Evolutionary conservation across 2,888 invertebrate species (phyloP), one percentile per base, ranked within the genome.

Genomic region (Pyralis farinalis): DNA sequence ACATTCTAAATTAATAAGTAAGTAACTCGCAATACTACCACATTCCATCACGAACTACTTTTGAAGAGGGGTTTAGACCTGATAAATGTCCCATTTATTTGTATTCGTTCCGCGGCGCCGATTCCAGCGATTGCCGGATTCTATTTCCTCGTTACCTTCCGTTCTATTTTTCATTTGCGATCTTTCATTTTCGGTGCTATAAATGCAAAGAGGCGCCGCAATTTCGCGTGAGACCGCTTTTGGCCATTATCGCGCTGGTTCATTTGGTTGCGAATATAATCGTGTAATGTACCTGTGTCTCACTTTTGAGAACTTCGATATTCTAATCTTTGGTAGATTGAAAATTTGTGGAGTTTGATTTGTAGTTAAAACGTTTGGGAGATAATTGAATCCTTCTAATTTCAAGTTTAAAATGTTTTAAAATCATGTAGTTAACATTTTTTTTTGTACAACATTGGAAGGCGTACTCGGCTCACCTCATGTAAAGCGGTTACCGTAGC

Each of bases 171-270:
- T 64, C 62, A 54, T 51, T 56, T 55, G 53, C 58, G 63, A 70
- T 71, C 61, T 72, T 77, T 72, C 71, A 74, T 76, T 77, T 72
- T 71, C 63, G 73, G 71, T 72, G 62, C 70, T 75, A 64, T 75
- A 77, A 77, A 80, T 78, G 76, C 76, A 76, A 75, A 76, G 73
- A 65, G 67, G 63, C 60, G 56, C 49, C 63, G 67, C 71, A 71
- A 73, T 75, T 71, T 62, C 50, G 53, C 55, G 57, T 58, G 58
- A 55, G 57, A 63, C 55, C 59, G 63, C 63, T 66, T 47, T 42
- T 50, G 42, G 48, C 65, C 59, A 69, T 72, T 70, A 71, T 50
- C 49, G 53, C 45, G 51, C 48, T 51, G 56, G 53, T 67, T 63
- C 60, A 63, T 67, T 72, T 62, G 58, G 55, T 64, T 55, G 51